phyloP scores from a whole-genome alignment of 2,888 invertebrate genomes.

The Caenorhabditis sp. region DNA sequence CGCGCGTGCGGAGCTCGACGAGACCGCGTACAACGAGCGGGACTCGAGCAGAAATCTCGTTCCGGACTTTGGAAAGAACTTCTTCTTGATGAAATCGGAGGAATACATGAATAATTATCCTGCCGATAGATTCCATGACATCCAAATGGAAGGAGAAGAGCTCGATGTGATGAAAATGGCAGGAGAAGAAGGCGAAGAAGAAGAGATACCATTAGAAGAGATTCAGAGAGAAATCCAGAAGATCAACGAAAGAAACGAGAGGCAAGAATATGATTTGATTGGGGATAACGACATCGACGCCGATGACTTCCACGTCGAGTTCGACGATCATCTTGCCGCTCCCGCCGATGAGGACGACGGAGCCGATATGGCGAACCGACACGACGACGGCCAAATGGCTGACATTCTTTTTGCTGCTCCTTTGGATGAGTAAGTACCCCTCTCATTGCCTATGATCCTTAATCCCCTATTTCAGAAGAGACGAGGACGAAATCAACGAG shows the following conservation, averaged over 20 bases:
- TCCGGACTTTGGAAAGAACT: constrained; percentile 19
- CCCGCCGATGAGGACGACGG: constrained; percentile 5
- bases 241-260: background rate
- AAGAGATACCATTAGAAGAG: background rate
- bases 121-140: constrained; percentile 4
- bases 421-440: constrained; percentile 6
- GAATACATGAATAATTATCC: constrained; percentile 24
- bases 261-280: background rate
- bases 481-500: background rate
- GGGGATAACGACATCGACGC: background rate
- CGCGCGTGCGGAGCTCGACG: background rate
- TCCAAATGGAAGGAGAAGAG: constrained; percentile 11
- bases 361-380: too few species aligned
- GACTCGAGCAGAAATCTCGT: constrained; percentile 3
- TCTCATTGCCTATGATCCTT: background rate
- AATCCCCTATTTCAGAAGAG: constrained; percentile 8
- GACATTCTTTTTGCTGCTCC: constrained; percentile 17
- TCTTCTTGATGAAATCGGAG: constrained; percentile 24
- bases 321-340: constrained; percentile 14
- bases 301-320: constrained; percentile 11
- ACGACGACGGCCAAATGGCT: too few species aligned
- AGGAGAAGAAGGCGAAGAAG: constrained; percentile 3
- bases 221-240: constrained; percentile 2
- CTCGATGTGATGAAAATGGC: constrained; percentile 26
- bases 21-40: constrained; percentile 4